These are phyloP conservation scores for Hydraecia micacea DNA, from an alignment of 2,888 invertebrate species.

Conservation along the genomic window DNA sequence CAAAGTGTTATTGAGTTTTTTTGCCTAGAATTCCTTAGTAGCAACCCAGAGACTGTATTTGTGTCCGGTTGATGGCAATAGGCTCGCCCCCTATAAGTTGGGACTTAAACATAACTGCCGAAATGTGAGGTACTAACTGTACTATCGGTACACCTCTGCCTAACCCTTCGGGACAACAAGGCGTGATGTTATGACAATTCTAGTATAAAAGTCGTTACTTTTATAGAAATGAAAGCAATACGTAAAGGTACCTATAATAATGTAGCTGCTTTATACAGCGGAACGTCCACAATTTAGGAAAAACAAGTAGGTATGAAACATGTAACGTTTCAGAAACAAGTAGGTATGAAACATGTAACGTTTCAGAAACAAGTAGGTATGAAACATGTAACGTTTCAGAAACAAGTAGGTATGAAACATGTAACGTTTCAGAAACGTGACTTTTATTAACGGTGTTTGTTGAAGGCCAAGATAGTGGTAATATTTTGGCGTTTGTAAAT, in stretches of 20 bases:
- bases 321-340: slow-evolving; percentile 25
- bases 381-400: slow-evolving; percentile 21
- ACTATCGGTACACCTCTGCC: background rate
- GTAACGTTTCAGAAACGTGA: slow-evolving; percentile 34
- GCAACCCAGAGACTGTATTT: background rate
- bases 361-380: slow-evolving; percentile 14
- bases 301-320: slow-evolving; percentile 7
- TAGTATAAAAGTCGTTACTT: background rate
- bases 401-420: slow-evolving; percentile 2
- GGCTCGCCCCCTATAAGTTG: background rate
- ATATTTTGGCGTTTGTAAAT: slow-evolving; percentile 26
- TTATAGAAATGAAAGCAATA: background rate
- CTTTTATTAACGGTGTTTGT: slow-evolving; percentile 43
- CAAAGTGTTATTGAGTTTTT: too few relatives aligned
- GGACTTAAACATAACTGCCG: background rate
- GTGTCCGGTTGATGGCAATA: too few relatives aligned
- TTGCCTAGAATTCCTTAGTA: background rate
- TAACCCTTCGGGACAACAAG: background rate
- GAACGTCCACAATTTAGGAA: slow-evolving; percentile 20
- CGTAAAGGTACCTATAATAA: background rate
- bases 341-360: too few relatives aligned
- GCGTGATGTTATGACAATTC: background rate
- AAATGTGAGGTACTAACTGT: background rate
- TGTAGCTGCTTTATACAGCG: background rate
- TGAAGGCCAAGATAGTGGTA: slow-evolving; percentile 33